Evolutionary conservation across 2,888 invertebrate species (phyloP).

Genomic region (Synergus umbraculus): DNA sequence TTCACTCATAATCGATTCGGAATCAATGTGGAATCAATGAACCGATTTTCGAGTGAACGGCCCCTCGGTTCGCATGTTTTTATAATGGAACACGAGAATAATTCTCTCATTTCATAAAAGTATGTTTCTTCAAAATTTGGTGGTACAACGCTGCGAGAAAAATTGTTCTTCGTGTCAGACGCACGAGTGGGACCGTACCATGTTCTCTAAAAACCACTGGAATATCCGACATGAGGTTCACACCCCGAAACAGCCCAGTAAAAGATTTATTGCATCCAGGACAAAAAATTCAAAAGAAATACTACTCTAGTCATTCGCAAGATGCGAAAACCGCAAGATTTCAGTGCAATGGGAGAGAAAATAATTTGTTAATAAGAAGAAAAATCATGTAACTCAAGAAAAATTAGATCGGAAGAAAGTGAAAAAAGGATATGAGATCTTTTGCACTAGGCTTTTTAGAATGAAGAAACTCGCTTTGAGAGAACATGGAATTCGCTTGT

Average conservation of each 20-base stretch:
- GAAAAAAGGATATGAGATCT: background rate
- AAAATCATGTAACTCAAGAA: background rate
- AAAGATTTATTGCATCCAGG: conserved; percentile 25
- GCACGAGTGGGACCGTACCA: conserved; percentile 17
- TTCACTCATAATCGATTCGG: no score
- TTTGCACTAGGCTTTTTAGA: background rate
- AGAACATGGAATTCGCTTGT: background rate
- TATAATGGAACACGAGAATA: background rate
- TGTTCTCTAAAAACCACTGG: conserved; percentile 13
- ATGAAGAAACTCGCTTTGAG: background rate
- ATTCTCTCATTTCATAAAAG: background rate
- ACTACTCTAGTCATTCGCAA: conserved; percentile 11
- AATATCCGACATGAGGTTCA: conserved; percentile 23
- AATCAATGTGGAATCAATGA: no score
- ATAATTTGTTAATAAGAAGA: background rate
- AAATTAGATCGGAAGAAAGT: background rate
- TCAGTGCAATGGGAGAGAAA: background rate
- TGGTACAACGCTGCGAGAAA: background rate
- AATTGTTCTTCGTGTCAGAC: background rate
- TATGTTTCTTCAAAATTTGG: background rate
- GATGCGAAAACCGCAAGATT: background rate
- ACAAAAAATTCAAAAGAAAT: background rate
- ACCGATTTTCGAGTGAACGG: no score
- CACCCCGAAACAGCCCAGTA: conserved; percentile 26
- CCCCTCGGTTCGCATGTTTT: no score